phyloP scores from a whole-genome alignment of 2,888 invertebrate genomes.

The Philopedon plagiatum region DNA sequence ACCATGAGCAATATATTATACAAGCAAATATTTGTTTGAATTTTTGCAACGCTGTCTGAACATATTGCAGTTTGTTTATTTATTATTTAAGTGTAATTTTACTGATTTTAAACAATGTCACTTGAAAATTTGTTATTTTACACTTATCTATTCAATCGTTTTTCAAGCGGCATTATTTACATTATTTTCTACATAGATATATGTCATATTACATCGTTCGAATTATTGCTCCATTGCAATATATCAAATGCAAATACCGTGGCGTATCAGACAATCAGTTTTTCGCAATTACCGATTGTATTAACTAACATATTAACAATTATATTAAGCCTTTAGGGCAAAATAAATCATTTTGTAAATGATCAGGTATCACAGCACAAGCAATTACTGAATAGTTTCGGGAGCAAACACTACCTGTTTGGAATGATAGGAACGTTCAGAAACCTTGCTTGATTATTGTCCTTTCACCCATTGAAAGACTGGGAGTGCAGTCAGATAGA shows the following conservation, averaged over 20 bases:
- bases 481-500: not conserved
- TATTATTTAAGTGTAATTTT: too few species aligned
- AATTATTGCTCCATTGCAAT: not conserved
- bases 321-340: slow-evolving; percentile 1
- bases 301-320: not conserved
- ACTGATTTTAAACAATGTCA: not conserved
- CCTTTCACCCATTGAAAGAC: not conserved
- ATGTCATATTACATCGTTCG: not conserved
- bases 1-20: not conserved
- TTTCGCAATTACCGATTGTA: not conserved
- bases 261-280: not conserved
- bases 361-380: not conserved
- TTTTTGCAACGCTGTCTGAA: not conserved
- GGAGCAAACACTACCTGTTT: not conserved
- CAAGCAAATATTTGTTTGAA: not conserved
- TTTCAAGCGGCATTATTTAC: not conserved
- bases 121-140: not conserved
- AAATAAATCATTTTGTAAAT: not conserved
- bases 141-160: not conserved
- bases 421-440: not conserved
- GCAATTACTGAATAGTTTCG: not conserved
- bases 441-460: not conserved
- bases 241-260: not conserved
- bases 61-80: not conserved
- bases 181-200: not conserved